Evolutionary conservation across 2,888 invertebrate species (phyloP).

Genomic region (Hyppa rectilinea): DNA sequence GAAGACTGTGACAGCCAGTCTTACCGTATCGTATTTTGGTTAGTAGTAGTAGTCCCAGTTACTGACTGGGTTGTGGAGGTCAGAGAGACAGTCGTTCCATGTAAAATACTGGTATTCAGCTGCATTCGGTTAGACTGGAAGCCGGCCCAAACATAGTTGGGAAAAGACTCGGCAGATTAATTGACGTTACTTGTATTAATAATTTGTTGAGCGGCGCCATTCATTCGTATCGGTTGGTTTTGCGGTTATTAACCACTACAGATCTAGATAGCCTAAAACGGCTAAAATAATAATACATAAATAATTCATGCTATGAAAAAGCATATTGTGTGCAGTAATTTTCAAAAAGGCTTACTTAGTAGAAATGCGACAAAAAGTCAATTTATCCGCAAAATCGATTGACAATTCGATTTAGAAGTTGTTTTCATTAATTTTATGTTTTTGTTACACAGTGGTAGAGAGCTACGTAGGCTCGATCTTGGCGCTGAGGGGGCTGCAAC

Average conservation of each 20-base stretch:
- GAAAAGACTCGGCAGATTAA: too few relatives aligned
- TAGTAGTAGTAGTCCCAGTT: too few relatives aligned
- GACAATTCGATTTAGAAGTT: background rate
- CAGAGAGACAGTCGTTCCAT: too few relatives aligned
- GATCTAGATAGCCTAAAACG: background rate
- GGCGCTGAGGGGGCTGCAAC: conserved; percentile 93
- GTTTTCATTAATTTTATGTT: background rate
- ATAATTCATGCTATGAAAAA: background rate
- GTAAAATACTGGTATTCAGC: too few relatives aligned
- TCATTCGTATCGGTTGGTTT: background rate
- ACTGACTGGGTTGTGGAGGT: too few relatives aligned
- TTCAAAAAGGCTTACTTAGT: background rate
- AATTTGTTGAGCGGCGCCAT: background rate
- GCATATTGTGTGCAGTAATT: background rate
- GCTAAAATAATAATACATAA: background rate
- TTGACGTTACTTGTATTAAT: background rate
- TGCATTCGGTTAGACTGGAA: too few relatives aligned
- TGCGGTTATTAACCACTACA: background rate
- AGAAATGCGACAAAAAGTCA: background rate
- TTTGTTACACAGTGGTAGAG: conserved; percentile 90
- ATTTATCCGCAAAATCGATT: background rate
- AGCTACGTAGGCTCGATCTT: conserved; percentile 93
- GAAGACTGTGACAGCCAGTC: too few relatives aligned
- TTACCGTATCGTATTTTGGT: too few relatives aligned
- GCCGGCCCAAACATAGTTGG: too few relatives aligned